These are phyloP conservation scores for Synaphobranchus kaupii DNA, from an alignment of 2,797 vertebrate species.

Conservation along the genomic window DNA sequence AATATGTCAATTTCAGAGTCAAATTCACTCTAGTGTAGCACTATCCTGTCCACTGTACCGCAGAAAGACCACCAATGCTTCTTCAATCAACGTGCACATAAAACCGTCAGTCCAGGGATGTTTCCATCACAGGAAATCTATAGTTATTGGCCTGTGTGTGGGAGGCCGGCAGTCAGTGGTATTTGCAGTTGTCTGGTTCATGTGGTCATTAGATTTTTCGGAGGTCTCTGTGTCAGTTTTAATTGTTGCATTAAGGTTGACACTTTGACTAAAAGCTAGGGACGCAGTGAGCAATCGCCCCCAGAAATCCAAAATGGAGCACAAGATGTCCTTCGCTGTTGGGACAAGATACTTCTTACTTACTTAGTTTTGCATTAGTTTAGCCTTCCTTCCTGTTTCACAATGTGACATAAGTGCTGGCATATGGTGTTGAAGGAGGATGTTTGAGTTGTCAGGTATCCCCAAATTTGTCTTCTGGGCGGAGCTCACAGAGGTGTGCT, in stretches of 20 bases:
- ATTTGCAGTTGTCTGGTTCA: slow-evolving; percentile 22
- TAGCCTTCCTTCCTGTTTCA: neutral
- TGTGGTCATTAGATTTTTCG: slow-evolving; percentile 48
- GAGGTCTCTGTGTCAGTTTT: slow-evolving; percentile 41
- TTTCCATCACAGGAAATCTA: neutral
- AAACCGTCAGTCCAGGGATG: neutral
- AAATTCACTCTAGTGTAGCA: neutral
- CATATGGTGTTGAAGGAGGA: neutral
- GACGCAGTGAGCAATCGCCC: slow-evolving; percentile 25
- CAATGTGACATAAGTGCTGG: slow-evolving; percentile 30
- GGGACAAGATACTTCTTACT: neutral
- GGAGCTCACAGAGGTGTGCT: neutral
- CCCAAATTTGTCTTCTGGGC: neutral
- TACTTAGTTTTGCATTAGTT: neutral
- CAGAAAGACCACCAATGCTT: neutral
- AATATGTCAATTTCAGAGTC: neutral
- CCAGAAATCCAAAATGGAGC: slow-evolving; percentile 42
- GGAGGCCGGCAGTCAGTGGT: neutral
- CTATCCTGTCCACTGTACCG: neutral
- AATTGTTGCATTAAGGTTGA: slow-evolving; percentile 63
- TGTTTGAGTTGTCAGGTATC: neutral
- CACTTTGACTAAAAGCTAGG: slow-evolving; percentile 48
- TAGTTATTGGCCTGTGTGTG: slow-evolving; percentile 2
- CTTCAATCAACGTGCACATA: neutral
- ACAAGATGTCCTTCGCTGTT: slow-evolving; percentile 22